These are phyloP conservation scores for Microplitis demolitor DNA, from an alignment of 1,140 invertebrate species.

Conservation along the genomic window DNA sequence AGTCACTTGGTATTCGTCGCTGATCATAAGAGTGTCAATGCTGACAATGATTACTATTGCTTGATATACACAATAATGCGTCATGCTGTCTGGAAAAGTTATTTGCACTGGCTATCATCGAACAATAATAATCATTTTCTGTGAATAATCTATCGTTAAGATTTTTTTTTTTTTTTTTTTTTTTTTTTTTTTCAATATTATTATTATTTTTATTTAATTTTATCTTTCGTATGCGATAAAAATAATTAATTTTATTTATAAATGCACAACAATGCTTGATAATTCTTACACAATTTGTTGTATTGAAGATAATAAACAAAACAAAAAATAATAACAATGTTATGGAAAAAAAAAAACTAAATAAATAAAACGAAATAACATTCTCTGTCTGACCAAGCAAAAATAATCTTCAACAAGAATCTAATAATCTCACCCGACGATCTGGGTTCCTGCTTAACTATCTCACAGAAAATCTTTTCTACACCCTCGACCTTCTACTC, in stretches of 20 bases:
- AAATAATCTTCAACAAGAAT: constrained; percentile 39
- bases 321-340: neutral
- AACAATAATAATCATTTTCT: neutral
- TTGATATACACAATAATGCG: neutral
- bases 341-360: constrained; percentile 13
- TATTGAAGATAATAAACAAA: neutral
- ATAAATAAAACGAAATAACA: constrained; percentile 24
- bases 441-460: constrained; percentile 54
- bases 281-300: no score
- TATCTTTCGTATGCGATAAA: neutral
- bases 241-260: neutral
- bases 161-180: neutral
- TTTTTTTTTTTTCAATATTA: neutral
- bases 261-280: neutral
- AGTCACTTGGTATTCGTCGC: constrained; percentile 31
- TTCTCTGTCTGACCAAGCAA: constrained; percentile 8
- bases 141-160: neutral
- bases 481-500: constrained; percentile 19
- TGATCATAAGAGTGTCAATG: constrained; percentile 15
- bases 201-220: neutral
- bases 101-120: neutral
- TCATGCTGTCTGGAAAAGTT: constrained; percentile 6
- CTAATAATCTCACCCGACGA: constrained; percentile 49
- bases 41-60: constrained; percentile 20
- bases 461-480: constrained; percentile 44